Base-by-base conservation (phyloP, 2,113 vertebrate genomes). In the Coturnix japonica region DNA sequence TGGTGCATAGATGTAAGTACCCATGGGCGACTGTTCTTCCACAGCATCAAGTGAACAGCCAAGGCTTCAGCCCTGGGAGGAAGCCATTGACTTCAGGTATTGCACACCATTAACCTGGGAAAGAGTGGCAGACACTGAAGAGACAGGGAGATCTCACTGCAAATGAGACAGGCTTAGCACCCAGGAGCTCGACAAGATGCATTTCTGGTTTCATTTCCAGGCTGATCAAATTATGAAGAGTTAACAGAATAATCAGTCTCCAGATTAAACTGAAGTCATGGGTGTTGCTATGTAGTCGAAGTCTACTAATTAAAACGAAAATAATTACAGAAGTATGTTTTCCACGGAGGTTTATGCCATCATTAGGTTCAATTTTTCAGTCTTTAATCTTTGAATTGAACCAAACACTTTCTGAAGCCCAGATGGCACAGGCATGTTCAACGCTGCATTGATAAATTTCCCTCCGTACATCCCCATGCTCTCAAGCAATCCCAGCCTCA, bases 371-470 rank as follows among this genome's bases (percentile, higher is more conserved):
- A 94, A 94, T 95, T 96, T 97, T 94, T 95, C 96, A 93, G 49
- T 93, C 91, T 96, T 97, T 96, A 96, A 93, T 71, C 96, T 96
- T 93, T 85, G 91, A 96, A 95, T 96, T 89, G 95, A 97, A 94
- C 84, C 93, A 94, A 96, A 83, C 64, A 23, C 81, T 85, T 69
- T 53, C 84, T 59, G 92, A 96, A 94, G 73, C 59, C 81, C 97
- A 95, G 91, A 94, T 91, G 97, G 94, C 54, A 70, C 23, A 75
- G 43, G 72, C 51, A 30, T 1, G 80, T 70, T 51, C 56, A 96
- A 60, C 53, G 18, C 37, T 1, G 25, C 13, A 39, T 16, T 59
- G 75, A 8, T 51, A 65, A 74, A 31, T 79, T 91, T 95, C 61
- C 84, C 80, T 90, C 35, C 47, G 2, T 65, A 49, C 91, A n/a